phyloP scores from a whole-genome alignment of 2,113 vertebrate species.

The Gymnogyps californianus region DNA sequence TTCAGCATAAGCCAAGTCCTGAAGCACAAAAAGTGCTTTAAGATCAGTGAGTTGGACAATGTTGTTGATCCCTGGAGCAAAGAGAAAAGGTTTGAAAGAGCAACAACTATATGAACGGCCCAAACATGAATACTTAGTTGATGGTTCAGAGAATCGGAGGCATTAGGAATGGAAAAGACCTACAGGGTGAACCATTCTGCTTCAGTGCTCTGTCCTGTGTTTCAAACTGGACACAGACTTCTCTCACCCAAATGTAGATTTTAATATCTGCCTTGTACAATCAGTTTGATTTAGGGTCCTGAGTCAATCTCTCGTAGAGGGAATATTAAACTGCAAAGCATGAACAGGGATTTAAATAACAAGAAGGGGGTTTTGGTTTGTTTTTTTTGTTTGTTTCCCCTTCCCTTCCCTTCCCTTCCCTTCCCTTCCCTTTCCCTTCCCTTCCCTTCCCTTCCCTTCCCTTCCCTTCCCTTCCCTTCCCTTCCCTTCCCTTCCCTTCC shows the following conservation, averaged over 20 bases:
- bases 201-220: neutral
- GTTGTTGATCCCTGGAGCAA: slow-evolving; percentile 48
- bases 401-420: neutral
- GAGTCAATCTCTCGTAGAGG: neutral
- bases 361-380: neutral
- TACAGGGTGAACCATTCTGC: neutral
- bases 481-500: neutral
- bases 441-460: neutral
- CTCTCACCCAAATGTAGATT: neutral
- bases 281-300: neutral
- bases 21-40: slow-evolving; percentile 18
- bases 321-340: neutral
- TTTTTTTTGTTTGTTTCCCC: neutral
- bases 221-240: neutral
- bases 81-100: slow-evolving; percentile 2
- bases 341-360: neutral
- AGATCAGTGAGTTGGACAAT: slow-evolving; percentile 11
- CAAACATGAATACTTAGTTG: neutral
- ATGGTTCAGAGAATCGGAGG: neutral
- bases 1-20: neutral
- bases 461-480: too few species aligned
- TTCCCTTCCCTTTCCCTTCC: neutral
- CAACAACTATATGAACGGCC: neutral
- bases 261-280: neutral
- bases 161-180: slow-evolving; percentile 33